These are phyloP conservation scores for Sesamia nonagrioides DNA, from an alignment of 1,140 invertebrate species.

Conservation along the genomic window DNA sequence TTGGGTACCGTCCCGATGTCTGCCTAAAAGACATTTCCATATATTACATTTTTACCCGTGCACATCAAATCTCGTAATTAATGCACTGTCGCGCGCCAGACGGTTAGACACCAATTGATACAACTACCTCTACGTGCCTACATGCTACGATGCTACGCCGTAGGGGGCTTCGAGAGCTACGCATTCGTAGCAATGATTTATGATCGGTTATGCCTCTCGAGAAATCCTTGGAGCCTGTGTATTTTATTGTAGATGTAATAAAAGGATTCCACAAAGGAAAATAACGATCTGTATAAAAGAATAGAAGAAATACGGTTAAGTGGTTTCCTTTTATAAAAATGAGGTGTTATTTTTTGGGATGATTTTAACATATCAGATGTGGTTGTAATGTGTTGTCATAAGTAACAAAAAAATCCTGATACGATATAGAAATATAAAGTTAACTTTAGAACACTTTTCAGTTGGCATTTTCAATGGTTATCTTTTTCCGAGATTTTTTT, in stretches of 20 bases:
- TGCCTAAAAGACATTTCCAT: background rate
- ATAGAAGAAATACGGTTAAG: constrained; percentile 10
- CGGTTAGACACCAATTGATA: constrained; percentile 24
- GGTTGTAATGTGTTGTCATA: background rate
- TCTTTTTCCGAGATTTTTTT: too few relatives aligned
- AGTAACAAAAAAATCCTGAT: too few relatives aligned
- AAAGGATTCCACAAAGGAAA: constrained; percentile 33
- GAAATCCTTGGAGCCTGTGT: constrained; percentile 31
- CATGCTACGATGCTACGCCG: constrained; percentile 30
- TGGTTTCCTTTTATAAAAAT: constrained; percentile 7
- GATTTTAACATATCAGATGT: background rate
- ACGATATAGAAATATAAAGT: too few relatives aligned
- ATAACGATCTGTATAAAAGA: constrained; percentile 20
- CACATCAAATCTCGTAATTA: constrained; percentile 16
- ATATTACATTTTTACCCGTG: background rate
- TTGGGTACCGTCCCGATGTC: background rate
- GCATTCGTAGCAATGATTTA: constrained; percentile 37
- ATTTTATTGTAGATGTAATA: constrained; percentile 41
- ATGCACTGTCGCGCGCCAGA: constrained; percentile 20
- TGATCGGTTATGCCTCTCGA: constrained; percentile 16
- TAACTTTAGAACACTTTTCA: too few relatives aligned
- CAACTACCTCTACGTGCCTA: constrained; percentile 8
- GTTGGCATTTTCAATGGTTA: too few relatives aligned
- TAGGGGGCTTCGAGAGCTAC: constrained; percentile 23
- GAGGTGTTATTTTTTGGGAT: background rate